Percentiles rank a stretch among this genome's conserved stretches.
Conservation (phyloP, 2,888 invertebrate species). For the Patella caerulea region DNA sequence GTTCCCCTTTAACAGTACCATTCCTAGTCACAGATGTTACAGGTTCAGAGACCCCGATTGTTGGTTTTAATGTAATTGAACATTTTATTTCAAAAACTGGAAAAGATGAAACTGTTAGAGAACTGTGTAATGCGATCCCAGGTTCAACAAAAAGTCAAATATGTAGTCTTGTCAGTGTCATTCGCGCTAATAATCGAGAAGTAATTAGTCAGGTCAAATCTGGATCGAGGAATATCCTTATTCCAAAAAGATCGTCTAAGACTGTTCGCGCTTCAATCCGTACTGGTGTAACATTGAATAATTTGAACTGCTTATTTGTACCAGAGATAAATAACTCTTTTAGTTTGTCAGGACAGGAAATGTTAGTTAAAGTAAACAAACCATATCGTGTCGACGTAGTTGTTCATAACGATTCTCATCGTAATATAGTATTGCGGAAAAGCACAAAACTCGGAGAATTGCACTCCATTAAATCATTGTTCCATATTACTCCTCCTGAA, state of each 20-base stretch:
- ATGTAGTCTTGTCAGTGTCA: background rate
- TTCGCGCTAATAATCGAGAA: no score
- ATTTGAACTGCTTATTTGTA: background rate
- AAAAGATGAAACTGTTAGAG: background rate
- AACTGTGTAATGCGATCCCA: no score
- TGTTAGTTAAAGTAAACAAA: background rate
- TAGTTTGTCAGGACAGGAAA: background rate
- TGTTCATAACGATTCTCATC: no score
- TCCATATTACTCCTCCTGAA: no score
- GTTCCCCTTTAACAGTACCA: background rate
- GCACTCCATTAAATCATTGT: no score
- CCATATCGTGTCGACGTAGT: background rate
- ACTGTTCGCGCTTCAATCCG: background rate
- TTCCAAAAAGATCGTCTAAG: background rate
- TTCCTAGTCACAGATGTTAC: background rate
- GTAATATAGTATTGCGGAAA: background rate
- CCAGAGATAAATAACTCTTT: background rate
- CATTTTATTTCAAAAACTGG: background rate
- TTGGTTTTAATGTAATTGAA: conserved; percentile 3
- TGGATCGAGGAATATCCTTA: background rate
- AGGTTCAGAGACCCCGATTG: background rate
- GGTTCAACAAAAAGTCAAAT: background rate
- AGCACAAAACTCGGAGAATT: no score
- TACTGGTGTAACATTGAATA: background rate
- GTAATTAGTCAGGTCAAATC: background rate